Percentiles rank a stretch among this genome's conserved stretches.
Conservation (phyloP, 2,113 vertebrate species). For the Panurus biarmicus region DNA sequence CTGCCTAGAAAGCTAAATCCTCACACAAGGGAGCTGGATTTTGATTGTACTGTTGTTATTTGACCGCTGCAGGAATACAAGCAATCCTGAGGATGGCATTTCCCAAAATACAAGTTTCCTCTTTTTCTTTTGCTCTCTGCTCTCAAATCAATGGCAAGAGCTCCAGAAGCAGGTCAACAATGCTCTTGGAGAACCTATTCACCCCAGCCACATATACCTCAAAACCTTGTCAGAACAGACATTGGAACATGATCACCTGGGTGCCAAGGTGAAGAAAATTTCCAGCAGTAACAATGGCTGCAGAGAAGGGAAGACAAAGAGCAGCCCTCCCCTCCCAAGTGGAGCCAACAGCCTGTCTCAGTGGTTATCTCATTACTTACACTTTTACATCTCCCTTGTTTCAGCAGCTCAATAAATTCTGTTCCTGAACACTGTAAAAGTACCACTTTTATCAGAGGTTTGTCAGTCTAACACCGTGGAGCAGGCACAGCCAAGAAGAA, state of each 20-base stretch:
- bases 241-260: neutral
- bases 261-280: neutral
- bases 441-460: neutral
- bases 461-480: neutral
- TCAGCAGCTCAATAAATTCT: neutral
- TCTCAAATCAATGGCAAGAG: neutral
- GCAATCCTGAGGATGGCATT: neutral
- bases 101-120: neutral
- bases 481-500: neutral
- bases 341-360: neutral
- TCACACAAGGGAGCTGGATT: neutral
- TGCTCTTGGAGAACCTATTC: neutral
- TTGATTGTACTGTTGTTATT: neutral
- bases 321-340: fast-evolving
- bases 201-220: neutral
- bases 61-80: neutral
- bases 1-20: neutral
- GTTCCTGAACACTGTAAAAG: neutral
- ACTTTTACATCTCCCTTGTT: neutral
- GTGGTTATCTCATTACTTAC: neutral
- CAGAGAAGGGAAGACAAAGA: neutral
- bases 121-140: neutral
- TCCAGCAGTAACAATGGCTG: neutral
- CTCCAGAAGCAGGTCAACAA: neutral
- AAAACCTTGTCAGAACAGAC: neutral